Evolutionary conservation across 2,113 vertebrate species (phyloP), one percentile per base, ranked within the genome.

Genomic region (Tychaedon coryphoeus): DNA sequence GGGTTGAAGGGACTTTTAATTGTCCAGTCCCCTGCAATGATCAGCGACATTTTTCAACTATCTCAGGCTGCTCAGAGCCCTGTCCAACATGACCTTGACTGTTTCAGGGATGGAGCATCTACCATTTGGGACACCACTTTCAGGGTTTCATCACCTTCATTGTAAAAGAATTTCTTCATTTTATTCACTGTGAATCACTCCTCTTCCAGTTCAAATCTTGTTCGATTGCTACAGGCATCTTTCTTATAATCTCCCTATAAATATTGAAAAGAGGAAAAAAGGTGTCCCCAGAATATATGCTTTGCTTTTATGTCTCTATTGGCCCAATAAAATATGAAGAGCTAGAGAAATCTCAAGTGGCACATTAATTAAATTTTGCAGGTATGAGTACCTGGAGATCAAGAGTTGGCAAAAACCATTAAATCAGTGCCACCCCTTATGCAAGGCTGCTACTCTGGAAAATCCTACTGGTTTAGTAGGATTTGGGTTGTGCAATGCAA

Each of bases 151-250:
- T 20, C 29, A 66, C 3, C 10, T 34, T 57, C 6, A 38, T 1
- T 0, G 2, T 56, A 66, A 86, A 81, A 71, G 45, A 28, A 6
- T 3, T 4, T 42, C 5, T 34, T 76, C 2, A 0, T 64, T 42
- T 14, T 34, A 24, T 33, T 7, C 60, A 51, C 10, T 31, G 17
- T 51, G 9, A 56, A 47, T n/a, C 23, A 28, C 6, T 15, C 2
- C 8, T 57, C 26, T 82, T 83, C 28, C n/a, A 47, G 7, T 42
- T 89, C 51, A 57, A 86, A 83, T 12, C 7, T 74, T 71, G 14
- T 48, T 28, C 0, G 2, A 19, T 47, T 4, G 2, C 28, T 33
- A 33, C 4, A 65, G 22, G 5, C 10, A 7, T 65, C 33, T 62
- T 80, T 61, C 42, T 77, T 58, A 15, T 18, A 45, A 62, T 8